phyloP scores from a whole-genome alignment of 1,140 invertebrate species.

The Drosophila gunungcola region DNA sequence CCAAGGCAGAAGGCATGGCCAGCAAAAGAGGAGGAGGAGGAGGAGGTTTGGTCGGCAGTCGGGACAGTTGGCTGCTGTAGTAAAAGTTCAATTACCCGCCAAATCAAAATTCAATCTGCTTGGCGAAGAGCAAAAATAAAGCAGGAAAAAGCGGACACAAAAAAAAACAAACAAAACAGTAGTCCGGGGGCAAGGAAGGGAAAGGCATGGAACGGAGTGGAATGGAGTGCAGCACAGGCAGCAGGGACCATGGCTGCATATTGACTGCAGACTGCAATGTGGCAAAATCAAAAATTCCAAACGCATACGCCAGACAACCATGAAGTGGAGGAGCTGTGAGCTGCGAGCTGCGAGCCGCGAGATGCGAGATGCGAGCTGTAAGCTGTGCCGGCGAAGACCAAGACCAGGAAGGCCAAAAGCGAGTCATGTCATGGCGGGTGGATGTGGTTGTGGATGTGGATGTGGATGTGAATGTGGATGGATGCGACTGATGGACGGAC shows the following conservation, averaged over 20 bases:
- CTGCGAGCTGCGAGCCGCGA: no score
- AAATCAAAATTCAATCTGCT: constrained; percentile 82
- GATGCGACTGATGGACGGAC: constrained; percentile 23
- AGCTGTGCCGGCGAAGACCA: constrained; percentile 4
- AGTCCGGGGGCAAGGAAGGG: constrained; percentile 14
- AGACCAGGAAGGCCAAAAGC: constrained; percentile 29
- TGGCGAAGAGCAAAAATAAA: constrained; percentile 48
- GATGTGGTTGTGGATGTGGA: neutral
- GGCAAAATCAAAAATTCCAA: constrained; percentile 82
- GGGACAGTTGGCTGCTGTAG: constrained; percentile 57
- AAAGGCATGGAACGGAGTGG: neutral
- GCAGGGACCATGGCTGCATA: constrained; percentile 11
- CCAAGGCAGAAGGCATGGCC: constrained; percentile 33
- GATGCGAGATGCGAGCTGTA: neutral
- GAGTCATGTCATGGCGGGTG: constrained; percentile 70
- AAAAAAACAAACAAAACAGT: constrained; percentile 50
- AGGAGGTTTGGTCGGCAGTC: neutral
- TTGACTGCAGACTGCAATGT: constrained; percentile 62
- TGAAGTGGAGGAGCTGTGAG: constrained; percentile 49
- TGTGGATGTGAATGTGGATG: constrained; percentile 19
- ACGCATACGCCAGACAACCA: constrained; percentile 80
- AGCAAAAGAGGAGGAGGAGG: neutral
- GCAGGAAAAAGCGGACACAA: constrained; percentile 27
- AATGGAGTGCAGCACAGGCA: constrained; percentile 9
- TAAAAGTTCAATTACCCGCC: constrained; percentile 82